Percentiles rank a stretch among this genome's conserved stretches.
Evolutionary conservation across 1,140 invertebrate species (phyloP).

Genomic region (Meloidogyne chitwoodi): DNA sequence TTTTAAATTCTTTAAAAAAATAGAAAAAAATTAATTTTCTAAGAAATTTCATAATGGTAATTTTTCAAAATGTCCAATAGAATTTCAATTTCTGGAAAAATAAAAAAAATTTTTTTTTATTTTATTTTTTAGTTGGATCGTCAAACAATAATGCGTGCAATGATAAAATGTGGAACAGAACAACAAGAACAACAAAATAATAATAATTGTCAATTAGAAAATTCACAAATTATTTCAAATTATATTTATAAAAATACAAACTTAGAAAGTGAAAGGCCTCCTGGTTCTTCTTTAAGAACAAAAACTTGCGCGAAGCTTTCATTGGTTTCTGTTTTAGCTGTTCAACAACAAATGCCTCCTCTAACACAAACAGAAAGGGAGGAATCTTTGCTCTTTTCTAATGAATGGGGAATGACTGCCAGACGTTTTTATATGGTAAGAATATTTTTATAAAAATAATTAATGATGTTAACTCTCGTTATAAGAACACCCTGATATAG

Average conservation of each 20-base stretch:
- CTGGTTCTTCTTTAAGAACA: constrained; percentile 16
- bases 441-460: too few relatives aligned
- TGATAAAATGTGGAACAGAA: neutral
- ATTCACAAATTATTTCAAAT: constrained; percentile 23
- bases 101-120: too few relatives aligned
- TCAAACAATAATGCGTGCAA: constrained; percentile 1
- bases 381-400: constrained; percentile 41
- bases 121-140: neutral
- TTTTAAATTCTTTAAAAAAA: too few relatives aligned
- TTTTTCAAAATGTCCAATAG: too few relatives aligned
- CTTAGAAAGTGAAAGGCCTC: neutral
- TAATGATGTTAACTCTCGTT: too few relatives aligned
- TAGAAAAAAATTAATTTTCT: too few relatives aligned
- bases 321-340: neutral
- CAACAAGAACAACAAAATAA: neutral
- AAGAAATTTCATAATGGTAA: too few relatives aligned
- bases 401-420: constrained; percentile 32
- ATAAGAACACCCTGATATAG: too few relatives aligned
- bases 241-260: constrained; percentile 20
- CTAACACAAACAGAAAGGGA: constrained; percentile 11
- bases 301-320: neutral
- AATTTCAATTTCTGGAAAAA: too few relatives aligned
- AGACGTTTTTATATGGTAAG: constrained; percentile 44
- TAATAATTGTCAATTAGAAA: neutral
- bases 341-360: neutral